These are phyloP conservation scores for Morpho achilles DNA, from an alignment of 2,888 invertebrate genomes.

Conservation along the genomic window DNA sequence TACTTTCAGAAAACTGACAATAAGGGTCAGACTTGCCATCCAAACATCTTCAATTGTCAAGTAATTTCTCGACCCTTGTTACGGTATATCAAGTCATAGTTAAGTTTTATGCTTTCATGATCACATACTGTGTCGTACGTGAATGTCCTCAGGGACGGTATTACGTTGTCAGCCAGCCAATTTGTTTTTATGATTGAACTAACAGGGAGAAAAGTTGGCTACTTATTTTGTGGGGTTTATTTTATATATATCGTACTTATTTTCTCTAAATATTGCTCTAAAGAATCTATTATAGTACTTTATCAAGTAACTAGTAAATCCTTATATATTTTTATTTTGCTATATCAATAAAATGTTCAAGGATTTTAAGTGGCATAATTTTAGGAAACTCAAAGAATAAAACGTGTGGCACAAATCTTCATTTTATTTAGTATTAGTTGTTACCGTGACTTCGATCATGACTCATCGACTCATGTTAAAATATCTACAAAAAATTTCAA, in stretches of 20 bases:
- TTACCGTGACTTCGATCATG: no score
- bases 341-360: no score
- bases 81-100: conserved; percentile 47
- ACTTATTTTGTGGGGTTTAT: conserved; percentile 13
- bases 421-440: no score
- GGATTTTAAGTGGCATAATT: no score
- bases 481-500: no score
- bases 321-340: no score
- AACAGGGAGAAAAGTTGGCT: conserved; percentile 20
- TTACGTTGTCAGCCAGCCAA: conserved; percentile 63
- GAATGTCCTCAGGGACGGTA: conserved; percentile 50
- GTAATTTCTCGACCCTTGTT: conserved; percentile 44
- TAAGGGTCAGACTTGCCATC: conserved; percentile 26
- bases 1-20: conserved; percentile 9
- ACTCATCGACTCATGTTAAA: no score
- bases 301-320: neutral
- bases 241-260: conserved; percentile 5
- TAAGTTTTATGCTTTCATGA: conserved; percentile 38
- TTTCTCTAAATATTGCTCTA: conserved; percentile 1
- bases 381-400: no score
- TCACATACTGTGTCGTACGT: conserved; percentile 20
- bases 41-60: conserved; percentile 28
- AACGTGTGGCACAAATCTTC: no score
- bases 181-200: conserved; percentile 58
- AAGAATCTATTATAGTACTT: neutral